Base-by-base conservation (phyloP, 2,797 vertebrate genomes). In the Lemur catta region DNA sequence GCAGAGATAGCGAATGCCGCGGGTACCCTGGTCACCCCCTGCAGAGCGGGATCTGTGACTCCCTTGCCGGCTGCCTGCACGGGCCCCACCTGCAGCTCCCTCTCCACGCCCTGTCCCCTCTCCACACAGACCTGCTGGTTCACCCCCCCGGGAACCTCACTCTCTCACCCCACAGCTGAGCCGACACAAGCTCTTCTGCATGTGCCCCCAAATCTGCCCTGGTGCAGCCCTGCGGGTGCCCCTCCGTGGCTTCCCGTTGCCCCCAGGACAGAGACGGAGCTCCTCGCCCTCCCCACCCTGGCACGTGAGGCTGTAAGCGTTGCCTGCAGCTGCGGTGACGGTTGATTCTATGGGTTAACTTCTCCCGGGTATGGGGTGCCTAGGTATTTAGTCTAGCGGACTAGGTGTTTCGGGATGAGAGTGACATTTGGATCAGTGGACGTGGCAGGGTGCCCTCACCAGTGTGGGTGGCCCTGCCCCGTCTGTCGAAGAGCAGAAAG, bases 251-350 rank as follows among this genome's bases (percentile, higher is more conserved):
- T 76, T 20, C 33, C 30, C 7, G 0, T 0, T 0, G 48, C 22
- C 4, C 78, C 76, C 12, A 1, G 72, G 65, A 24, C 79, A 4
- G 24, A 80, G 57, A 43, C 0, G 0, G 30, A 52, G 35, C 55
- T 33, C 20, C 33, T 15, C 0, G 0, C 20, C 55, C 55, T 24
- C 8, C 28, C 12, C 1, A 0, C 5, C 52, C 13, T 1, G 6
- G 52, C 22, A 0, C 0, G 0, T 0, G 1, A 12, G 33, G 50
- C 15, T 0, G 15, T 6, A 0, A 0, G 28, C 1, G 7, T 22
- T 35, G 26, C 30, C 82, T 0, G 0, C 0, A 50, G 55, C 75
- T 26, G 6, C 28, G 4, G 30, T 1, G 4, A 0, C 28, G 80
- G 22, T 46, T 41, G 2, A 15, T 33, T 55, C 13, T 15, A 8